Evolutionary conservation across 2,888 invertebrate genomes (phyloP).

Genomic region (Diploptera punctata): DNA sequence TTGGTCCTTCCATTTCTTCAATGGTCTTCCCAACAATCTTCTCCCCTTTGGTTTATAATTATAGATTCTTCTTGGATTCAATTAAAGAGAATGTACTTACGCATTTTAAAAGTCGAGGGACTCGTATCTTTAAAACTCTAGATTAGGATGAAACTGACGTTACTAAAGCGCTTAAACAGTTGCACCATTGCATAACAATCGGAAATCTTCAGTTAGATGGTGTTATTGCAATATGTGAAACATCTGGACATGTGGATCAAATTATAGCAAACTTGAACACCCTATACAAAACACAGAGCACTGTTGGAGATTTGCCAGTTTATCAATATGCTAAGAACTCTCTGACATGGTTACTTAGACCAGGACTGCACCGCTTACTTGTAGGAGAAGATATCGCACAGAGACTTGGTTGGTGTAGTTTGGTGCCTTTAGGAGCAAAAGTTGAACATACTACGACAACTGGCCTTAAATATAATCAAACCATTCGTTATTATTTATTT

Average conservation of each 20-base stretch:
- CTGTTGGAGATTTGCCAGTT: constrained; percentile 61
- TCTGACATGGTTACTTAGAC: constrained; percentile 76
- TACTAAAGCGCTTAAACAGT: too few species aligned
- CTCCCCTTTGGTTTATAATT: too few species aligned
- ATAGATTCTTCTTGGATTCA: too few species aligned
- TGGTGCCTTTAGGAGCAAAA: constrained; percentile 76
- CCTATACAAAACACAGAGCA: constrained; percentile 64
- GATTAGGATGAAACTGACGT: too few species aligned
- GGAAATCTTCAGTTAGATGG: constrained; percentile 54
- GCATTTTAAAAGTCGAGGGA: too few species aligned
- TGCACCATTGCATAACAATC: too few species aligned
- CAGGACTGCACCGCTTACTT: constrained; percentile 71
- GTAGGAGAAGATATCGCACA: constrained; percentile 66
- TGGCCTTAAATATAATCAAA: constrained; percentile 90
- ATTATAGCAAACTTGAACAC: constrained; percentile 81
- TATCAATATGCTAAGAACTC: constrained; percentile 67
- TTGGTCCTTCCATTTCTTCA: too few species aligned
- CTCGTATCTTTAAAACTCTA: too few species aligned
- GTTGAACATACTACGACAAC: constrained; percentile 70
- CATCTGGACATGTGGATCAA: constrained; percentile 81
- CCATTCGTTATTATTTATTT: too few species aligned
- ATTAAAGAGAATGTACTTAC: too few species aligned
- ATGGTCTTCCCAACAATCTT: too few species aligned
- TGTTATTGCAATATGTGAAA: constrained; percentile 71
- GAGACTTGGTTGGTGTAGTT: constrained; percentile 73